Base-by-base conservation (phyloP, 2,113 vertebrate species). In the Diphyllodes magnificus region DNA sequence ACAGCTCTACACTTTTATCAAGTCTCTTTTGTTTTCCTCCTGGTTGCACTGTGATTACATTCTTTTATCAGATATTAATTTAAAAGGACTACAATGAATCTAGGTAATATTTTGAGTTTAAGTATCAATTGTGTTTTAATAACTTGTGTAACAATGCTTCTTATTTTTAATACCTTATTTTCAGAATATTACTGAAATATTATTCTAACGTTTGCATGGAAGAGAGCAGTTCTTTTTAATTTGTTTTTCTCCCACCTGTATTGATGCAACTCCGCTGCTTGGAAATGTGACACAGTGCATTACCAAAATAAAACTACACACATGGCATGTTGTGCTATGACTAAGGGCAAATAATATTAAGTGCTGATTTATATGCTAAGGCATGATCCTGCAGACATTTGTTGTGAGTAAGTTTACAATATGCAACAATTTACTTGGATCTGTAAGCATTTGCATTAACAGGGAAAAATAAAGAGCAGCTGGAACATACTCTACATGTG, bases 51-150 rank as follows among this genome's bases (percentile, higher is more conserved):
- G 63, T 57, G 68, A 91, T 89, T 95, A 28, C 28, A 31, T 77
- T 85, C 12, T 65, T 95, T 75, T 90, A 89, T 96, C 75, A 88
- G 93, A 86, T 89, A 87, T 9, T 88, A 8, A 39, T 93, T 93
- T 93, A 51, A 84, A 91, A 85, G 77, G 47, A 12, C 35, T 68
- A 40, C 54, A 50, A 11, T 69, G 64, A 83, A 59, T 88, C 44
- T 77, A 53, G 31, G 82, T 63, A 81, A 63, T 90, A 88, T 90
- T 92, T 73, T 70, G n/a, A 77, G 20, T 72, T 91, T 86, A 80
- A 93, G 30, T 77, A 94, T 89, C 47, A 76, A 16, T 91, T 85
- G 37, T 47, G 28, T 92, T 93, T 92, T 82, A 89, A 68, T 92
- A 91, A 69, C 37, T 76, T 75, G 31, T 33, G 15, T 64, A 91